Conservation (phyloP, 2,888 invertebrate species). For the Microdon myrmicae region DNA sequence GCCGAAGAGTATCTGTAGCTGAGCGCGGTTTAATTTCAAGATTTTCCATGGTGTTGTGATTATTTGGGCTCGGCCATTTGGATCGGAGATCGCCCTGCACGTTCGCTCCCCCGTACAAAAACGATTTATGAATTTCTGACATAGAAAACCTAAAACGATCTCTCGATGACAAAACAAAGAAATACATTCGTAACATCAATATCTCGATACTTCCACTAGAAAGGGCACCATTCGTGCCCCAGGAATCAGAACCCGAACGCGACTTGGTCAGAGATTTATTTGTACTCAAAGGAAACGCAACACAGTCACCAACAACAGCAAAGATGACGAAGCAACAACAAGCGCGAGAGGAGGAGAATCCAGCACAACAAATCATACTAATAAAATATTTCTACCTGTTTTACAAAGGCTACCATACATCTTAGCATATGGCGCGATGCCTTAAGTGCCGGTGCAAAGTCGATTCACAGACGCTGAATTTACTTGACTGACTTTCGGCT, state of each 20-base stretch:
- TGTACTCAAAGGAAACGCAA: slow-evolving; percentile 39
- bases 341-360: slow-evolving; percentile 29
- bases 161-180: slow-evolving; percentile 47
- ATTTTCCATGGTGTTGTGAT: slow-evolving; percentile 39
- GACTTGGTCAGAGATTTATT: slow-evolving; percentile 32
- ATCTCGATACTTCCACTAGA: no score
- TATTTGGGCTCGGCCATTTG: slow-evolving; percentile 47
- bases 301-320: slow-evolving; percentile 9
- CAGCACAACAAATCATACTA: slow-evolving; percentile 44
- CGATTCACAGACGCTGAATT: slow-evolving; percentile 5
- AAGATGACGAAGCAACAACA: slow-evolving; percentile 21
- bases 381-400: slow-evolving; percentile 51
- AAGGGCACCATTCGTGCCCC: slow-evolving; percentile 1
- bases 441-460: slow-evolving; percentile 1
- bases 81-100: slow-evolving; percentile 14
- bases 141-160: slow-evolving; percentile 24
- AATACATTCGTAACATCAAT: no score
- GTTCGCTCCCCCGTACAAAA: slow-evolving; percentile 19
- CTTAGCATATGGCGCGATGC: slow-evolving; percentile 37
- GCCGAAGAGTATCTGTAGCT: slow-evolving; percentile 19
- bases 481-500: slow-evolving; percentile 46
- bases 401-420: slow-evolving; percentile 41
- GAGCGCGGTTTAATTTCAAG: slow-evolving; percentile 28
- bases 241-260: slow-evolving; percentile 16
- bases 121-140: slow-evolving; percentile 41